Base-by-base conservation (phyloP, 2,797 vertebrate genomes). In the Acridotheres tristis region DNA sequence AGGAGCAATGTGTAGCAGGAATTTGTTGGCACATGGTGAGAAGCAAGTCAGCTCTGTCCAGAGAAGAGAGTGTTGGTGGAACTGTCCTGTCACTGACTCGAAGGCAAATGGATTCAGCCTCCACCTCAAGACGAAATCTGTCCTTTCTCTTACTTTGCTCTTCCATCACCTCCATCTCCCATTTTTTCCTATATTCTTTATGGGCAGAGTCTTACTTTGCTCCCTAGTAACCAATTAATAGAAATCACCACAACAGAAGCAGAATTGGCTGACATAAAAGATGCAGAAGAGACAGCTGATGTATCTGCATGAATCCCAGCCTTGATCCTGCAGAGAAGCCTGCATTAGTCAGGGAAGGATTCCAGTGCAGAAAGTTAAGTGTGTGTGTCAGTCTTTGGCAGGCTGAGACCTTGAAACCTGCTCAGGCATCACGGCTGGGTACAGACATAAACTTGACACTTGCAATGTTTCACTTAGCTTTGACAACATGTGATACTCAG, bases 351-450 rank as follows among this genome's bases (percentile, higher is more conserved):
- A 90, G 65, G 57, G 55, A 88, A 88, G 63, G 83, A 80, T 58
- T 74, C 3, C 19, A 96, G 88, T 19, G 71, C 42, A 79, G 51
- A 61, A 84, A 86, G 82, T 90, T 76, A 81, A 88, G 77, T 54
- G 71, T 57, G 82, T 71, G 40, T 78, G 51, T 67, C 73, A 86
- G 67, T 61, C 63, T 87, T 76, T 68, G 85, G 73, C 93, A 94
- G 88, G 83, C 73, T 62, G 83, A 90, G 83, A 93, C 89, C 96
- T 71, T 85, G 90, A 90, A 94, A 88, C 83, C 87, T 82, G 65
- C 85, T 77, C 63, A 88, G 94, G 36, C 82, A 79, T 86, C 80
- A 20, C 2, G 67, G 54, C 88, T 94, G 77, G 85, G 65, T 76
- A 79, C 88, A 94, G 89, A 88, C 71, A 84, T 50, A 76, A 93